Evolutionary conservation across 2,888 invertebrate species (phyloP).

Genomic region (Pyralis farinalis): DNA sequence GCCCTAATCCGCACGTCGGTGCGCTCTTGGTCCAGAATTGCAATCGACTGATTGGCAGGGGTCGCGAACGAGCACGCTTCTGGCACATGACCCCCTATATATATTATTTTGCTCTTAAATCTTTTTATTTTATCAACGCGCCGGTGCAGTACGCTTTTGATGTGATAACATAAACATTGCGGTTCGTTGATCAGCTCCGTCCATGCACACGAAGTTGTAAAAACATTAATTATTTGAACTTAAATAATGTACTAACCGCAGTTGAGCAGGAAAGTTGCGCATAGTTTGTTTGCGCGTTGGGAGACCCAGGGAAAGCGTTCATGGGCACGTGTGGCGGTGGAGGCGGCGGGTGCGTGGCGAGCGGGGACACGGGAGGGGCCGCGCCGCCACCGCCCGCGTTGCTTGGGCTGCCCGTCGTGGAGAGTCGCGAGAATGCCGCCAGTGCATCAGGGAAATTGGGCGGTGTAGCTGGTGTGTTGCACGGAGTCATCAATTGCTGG

Average conservation of each 20-base stretch:
- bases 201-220: no score
- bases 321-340: conserved; percentile 48
- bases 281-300: conserved; percentile 63
- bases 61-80: no score
- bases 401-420: conserved; percentile 83
- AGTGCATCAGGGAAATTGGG: conserved; percentile 96
- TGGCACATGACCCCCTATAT: no score
- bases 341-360: conserved; percentile 64
- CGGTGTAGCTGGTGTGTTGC: conserved; percentile 96
- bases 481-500: conserved; percentile 92
- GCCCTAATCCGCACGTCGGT: no score
- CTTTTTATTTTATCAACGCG: no score
- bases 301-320: conserved; percentile 55
- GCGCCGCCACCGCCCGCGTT: conserved; percentile 46
- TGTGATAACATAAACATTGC: no score
- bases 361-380: conserved; percentile 66
- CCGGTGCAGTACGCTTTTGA: no score
- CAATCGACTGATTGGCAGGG: no score
- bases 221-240: no score
- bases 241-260: conserved; percentile 56
- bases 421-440: conserved; percentile 93
- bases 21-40: no score
- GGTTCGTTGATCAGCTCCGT: no score
- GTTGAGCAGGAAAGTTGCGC: conserved; percentile 71
- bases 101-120: no score